phyloP scores from a whole-genome alignment of 2,888 invertebrate genomes.

The Scaptomyza cyrtandrae region DNA sequence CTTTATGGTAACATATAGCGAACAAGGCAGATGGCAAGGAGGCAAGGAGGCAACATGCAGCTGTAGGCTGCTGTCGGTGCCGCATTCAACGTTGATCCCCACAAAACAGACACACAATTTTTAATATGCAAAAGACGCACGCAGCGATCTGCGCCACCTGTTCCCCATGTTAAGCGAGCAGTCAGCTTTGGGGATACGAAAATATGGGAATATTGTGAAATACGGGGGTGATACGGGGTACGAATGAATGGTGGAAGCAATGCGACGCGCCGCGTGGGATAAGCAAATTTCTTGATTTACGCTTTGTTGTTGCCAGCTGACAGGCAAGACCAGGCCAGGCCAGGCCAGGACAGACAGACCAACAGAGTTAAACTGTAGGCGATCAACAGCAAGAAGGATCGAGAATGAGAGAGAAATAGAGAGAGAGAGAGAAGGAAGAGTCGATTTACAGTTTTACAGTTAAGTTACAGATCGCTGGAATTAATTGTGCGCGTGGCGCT shows the following conservation, averaged over 20 bases:
- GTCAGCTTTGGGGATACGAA: slow-evolving; percentile 5
- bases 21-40: slow-evolving; percentile 8
- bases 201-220: not conserved
- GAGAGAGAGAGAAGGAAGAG: slow-evolving; percentile 1
- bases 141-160: slow-evolving; percentile 66
- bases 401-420: not conserved
- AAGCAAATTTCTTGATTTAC: slow-evolving; percentile 76
- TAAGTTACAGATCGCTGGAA: slow-evolving; percentile 74
- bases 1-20: slow-evolving; percentile 61
- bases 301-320: slow-evolving; percentile 65
- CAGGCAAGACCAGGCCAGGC: slow-evolving; percentile 33
- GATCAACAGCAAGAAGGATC: not conserved
- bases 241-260: slow-evolving; percentile 7
- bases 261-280: slow-evolving; percentile 65
- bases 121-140: slow-evolving; percentile 70
- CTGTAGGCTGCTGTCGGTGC: slow-evolving; percentile 29
- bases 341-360: not conserved
- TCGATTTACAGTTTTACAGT: slow-evolving; percentile 67
- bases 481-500: slow-evolving; percentile 70
- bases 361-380: slow-evolving; percentile 13
- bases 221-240: too few relatives aligned
- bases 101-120: slow-evolving; percentile 36
- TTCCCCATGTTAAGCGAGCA: slow-evolving; percentile 21
- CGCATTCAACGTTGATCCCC: slow-evolving; percentile 42
- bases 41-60: slow-evolving; percentile 33